Base-by-base conservation (phyloP, 2,113 vertebrate genomes). In the Nannospalax galili region DNA sequence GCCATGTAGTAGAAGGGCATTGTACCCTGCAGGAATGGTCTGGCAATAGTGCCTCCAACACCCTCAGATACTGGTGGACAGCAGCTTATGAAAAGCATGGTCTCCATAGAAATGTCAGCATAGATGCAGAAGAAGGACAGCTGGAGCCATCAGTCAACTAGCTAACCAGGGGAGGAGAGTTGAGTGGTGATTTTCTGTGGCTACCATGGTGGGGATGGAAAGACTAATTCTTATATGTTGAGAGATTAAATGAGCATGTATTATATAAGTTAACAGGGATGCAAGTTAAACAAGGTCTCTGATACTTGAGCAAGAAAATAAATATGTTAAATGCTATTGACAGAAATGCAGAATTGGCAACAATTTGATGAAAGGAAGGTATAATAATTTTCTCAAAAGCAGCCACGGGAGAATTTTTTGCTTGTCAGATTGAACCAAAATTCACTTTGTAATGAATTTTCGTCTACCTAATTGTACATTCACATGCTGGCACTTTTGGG, bases 311-410 rank as follows among this genome's bases (percentile, higher is more conserved):
- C 64, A 75, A 95, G 40, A 89, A 97, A 96, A 91, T 94, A 97
- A 95, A 91, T 92, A 95, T 24, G n/a, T 93, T 97, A 96, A 97
- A 69, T 93, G 72, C 85, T 95, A 87, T 95, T 95, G 96, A 95
- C 93, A 97, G 91, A 93, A 96, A 77, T 84, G 96, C 97, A 95
- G 87, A 96, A 96, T 95, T 97, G 91, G 91, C 97, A 97, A 96
- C 87, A 97, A 96, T 97, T 84, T 96, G 93, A 96, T 96, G 97
- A 97, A 97, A 97, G 92, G 85, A 95, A 97, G 84, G 94, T 97
- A 96, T 95, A 97, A 96, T 97, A 97, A 96, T 96, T 97, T 97
- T 96, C 93, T 97, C 94, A 97, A 97, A 97, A 96, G 91, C 70
- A 96, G 86, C 75, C 79, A 92, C 94, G 75, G 72, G 95, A 92